Base-by-base conservation (phyloP, 2,113 vertebrate genomes). In the Rhombomys opimus region DNA sequence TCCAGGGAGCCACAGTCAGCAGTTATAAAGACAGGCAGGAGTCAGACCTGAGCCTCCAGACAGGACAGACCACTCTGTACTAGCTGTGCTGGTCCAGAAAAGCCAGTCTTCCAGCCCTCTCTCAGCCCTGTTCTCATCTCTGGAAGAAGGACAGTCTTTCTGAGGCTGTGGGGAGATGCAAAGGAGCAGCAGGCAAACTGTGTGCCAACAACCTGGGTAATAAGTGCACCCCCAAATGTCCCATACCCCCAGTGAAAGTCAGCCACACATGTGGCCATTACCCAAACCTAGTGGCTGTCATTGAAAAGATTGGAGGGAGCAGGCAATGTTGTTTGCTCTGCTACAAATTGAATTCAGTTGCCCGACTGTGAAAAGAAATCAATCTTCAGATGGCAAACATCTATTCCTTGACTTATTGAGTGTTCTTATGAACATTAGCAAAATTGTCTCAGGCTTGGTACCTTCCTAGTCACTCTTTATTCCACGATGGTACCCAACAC, bases 121-220 rank as follows among this genome's bases (percentile, higher is more conserved):
- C n/a, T 1, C 3, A 7, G 52, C 77, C 30, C 32, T 2, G 11
- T 23, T 35, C 32, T 76, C 20, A 10, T 41, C 82, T 87, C 76
- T 52, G 11, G 65, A 41, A 32, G 3, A 17, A 61, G 20, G 38
- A 23, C 9, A 35, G 70, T 18, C 8, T 20, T 9, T 46, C 10
- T 5, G 9, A 12, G 1, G 68, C 57, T 1, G 8, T n/a, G 25
- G 4, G 15, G 59, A 10, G 30, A 35, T 2, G 1, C 8, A 61
- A 46, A 22, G 68, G 13, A 30, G n/a, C 27, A 2, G 18, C 0
- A 13, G 63, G 5, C 50, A 12, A 6, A 52, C 81, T 8, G 2
- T 32, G 18, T 5, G 1, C 17, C 3, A 25, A 57, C 80, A 2
- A 5, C 7, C 20, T 0, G 0, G 18, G 22, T 61, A 65, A 2